Evolutionary conservation across 2,113 vertebrate species (phyloP).

Genomic region (Myiozetetes cayanensis): DNA sequence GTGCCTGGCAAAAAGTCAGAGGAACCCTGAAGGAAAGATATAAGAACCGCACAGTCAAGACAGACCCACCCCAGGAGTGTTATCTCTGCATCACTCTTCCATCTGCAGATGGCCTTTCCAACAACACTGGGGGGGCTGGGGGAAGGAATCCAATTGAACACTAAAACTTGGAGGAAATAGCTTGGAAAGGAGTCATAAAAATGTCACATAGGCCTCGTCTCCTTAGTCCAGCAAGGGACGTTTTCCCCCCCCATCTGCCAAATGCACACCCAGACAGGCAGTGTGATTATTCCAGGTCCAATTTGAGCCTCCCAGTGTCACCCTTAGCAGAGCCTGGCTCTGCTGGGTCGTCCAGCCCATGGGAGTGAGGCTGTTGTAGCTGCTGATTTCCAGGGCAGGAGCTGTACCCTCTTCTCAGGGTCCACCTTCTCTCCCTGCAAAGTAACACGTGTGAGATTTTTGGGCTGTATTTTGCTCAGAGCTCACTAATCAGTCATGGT

Average conservation of each 20-base stretch:
- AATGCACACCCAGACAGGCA: fast-evolving
- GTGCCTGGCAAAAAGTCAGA: background rate
- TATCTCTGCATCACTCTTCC: background rate
- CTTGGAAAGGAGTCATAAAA: conserved; percentile 45
- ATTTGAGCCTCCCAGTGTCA: fast-evolving
- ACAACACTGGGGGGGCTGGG: fast-evolving
- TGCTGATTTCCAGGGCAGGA: background rate
- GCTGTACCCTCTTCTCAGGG: background rate
- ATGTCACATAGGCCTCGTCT: background rate
- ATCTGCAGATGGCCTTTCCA: conserved; percentile 2
- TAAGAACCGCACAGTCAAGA: background rate
- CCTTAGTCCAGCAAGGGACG: background rate
- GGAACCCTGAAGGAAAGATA: background rate
- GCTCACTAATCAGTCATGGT: background rate
- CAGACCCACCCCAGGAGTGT: background rate
- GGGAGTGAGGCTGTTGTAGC: background rate
- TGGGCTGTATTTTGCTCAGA: background rate
- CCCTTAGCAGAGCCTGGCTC: background rate
- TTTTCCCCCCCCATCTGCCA: fast-evolving
- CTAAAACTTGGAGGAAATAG: conserved; percentile 31
- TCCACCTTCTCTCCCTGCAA: background rate
- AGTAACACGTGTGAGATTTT: fast-evolving
- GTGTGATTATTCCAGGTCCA: background rate
- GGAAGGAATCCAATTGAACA: conserved; percentile 12
- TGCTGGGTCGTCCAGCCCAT: background rate